Conservation (phyloP, 2,797 vertebrate genomes). For the Chiloscyllium punctatum region DNA sequence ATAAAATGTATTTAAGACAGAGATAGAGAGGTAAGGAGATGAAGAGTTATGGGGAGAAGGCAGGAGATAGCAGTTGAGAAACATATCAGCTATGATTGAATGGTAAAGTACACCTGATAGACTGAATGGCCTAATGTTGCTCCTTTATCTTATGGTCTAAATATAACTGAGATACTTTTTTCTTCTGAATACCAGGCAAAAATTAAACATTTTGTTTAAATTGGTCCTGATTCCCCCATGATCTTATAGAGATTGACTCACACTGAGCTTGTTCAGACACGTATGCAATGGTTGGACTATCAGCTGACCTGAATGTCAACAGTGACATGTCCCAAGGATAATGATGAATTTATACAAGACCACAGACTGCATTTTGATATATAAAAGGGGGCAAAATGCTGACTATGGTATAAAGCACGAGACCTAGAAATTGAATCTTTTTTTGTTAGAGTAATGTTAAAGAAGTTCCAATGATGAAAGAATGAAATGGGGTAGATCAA, state of each 20-base stretch:
- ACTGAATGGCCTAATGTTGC: too few species aligned
- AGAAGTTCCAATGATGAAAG: neutral
- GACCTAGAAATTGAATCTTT: neutral
- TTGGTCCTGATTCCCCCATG: neutral
- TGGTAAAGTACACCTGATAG: too few species aligned
- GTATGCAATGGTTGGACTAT: neutral
- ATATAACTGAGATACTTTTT: neutral
- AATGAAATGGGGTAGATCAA: neutral
- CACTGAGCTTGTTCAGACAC: neutral
- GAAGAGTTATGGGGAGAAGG: too few species aligned
- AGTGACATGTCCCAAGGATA: neutral
- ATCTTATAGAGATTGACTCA: neutral
- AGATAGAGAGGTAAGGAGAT: too few species aligned
- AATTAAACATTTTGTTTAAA: neutral
- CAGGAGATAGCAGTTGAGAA: too few species aligned
- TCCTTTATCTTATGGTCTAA: too few species aligned
- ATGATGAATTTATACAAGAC: neutral
- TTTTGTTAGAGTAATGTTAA: neutral
- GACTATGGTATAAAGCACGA: neutral
- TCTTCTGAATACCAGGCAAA: neutral
- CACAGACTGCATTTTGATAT: neutral
- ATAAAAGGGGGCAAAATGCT: neutral
- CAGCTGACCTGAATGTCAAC: neutral
- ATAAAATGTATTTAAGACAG: too few species aligned
- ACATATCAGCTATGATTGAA: too few species aligned